A percentile compares a stretch with the other conserved stretches of the same genome.
Conservation (phyloP, 2,888 invertebrate species). For the Drosophila engyochracea region DNA sequence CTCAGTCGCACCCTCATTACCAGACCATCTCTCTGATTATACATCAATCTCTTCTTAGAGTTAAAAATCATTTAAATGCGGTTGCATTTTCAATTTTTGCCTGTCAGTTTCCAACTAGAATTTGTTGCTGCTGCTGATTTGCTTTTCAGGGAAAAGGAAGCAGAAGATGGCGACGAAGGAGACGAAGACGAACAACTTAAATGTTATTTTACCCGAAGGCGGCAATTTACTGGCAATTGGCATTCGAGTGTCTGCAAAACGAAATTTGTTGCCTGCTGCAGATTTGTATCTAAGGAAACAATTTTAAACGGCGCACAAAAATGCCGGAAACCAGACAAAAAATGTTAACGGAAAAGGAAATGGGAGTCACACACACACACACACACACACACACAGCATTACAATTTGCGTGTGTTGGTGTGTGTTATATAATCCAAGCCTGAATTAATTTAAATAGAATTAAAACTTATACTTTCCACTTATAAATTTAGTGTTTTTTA, state of each 20-base stretch:
- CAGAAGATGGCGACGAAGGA: not conserved
- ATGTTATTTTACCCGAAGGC: slow-evolving; percentile 59
- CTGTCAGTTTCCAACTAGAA: slow-evolving; percentile 25
- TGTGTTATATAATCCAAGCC: slow-evolving; percentile 3
- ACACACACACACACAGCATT: slow-evolving; percentile 4
- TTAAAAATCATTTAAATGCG: slow-evolving; percentile 12
- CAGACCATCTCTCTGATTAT: not conserved
- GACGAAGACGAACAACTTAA: slow-evolving; percentile 49
- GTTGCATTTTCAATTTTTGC: slow-evolving; percentile 43
- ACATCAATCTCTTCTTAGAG: not conserved
- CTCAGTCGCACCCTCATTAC: too few relatives aligned
- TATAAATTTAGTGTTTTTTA: not conserved
- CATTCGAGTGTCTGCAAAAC: slow-evolving; percentile 67
- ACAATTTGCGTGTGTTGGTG: slow-evolving; percentile 16
- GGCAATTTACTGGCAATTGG: slow-evolving; percentile 76
- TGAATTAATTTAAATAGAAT: slow-evolving; percentile 1
- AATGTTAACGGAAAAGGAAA: slow-evolving; percentile 80
- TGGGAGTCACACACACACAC: slow-evolving; percentile 51
- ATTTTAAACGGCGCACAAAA: slow-evolving; percentile 79
- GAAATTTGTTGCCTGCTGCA: slow-evolving; percentile 44
- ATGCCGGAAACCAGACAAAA: slow-evolving; percentile 81
- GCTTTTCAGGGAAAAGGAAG: not conserved
- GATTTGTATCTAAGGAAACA: slow-evolving; percentile 79
- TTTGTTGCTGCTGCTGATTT: slow-evolving; percentile 16
- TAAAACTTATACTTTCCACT: not conserved